Base-by-base conservation (phyloP, 2,888 invertebrate genomes). In the Acleris laterana region DNA sequence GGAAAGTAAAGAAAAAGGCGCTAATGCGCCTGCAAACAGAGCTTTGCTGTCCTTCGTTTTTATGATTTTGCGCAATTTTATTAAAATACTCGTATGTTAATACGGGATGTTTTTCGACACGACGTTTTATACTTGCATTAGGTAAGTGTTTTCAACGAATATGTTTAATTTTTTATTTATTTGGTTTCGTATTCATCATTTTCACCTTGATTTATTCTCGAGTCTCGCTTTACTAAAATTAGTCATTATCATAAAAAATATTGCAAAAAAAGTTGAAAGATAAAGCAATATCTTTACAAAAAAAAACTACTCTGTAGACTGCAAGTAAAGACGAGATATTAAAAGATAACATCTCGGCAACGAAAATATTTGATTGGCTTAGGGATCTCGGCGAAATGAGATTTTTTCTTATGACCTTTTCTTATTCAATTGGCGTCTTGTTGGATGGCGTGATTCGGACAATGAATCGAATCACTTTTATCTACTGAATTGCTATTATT, bases 311-410 rank as follows among this genome's bases (percentile, higher is more conserved):
- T 48, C 25, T 52, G 19, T n/a, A 55, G 55, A 50, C 63, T 46
- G 49, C 25, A 42, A 70, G 65, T 66, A 60, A 55, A 69, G 66
- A 65, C 76, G 74, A 74, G 79, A 83, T 88, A 87, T 87, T 84
- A 82, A 84, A 87, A 79, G 84, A 89, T 85, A 88, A 88, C 84
- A 88, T 86, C 76, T 71, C 74, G 70, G 72, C 76, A 81, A 80
- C 75, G 78, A 86, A 84, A 88, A 88, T 87, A 88, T 88, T 85
- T 83, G 84, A 87, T 85, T 85, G 82, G 81, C 69, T 80, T 72
- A 69, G 71, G 74, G 78, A 75, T 71, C 69, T 70, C 68, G 74
- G 69, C 52, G 53, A 69, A 70, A 70, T 71, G 64, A 60, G 68
- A 28, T 38, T 69, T 74, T 74, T 76, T 78, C 75, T 76, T 79